These are phyloP conservation scores for Sphyrna mokarran DNA, from an alignment of 2,113 vertebrate species.

Conservation along the genomic window DNA sequence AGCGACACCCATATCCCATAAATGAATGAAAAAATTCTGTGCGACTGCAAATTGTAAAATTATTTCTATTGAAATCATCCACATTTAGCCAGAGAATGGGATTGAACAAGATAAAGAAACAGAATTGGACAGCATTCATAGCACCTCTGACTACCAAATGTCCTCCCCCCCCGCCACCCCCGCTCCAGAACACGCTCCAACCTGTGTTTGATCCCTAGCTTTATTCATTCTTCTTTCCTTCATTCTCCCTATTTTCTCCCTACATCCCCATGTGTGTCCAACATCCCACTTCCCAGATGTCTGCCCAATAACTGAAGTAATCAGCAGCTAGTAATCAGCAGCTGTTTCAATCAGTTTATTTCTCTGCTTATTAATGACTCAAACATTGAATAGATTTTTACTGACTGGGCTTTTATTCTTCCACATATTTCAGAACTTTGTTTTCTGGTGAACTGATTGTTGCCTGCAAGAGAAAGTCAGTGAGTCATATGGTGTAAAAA, in stretches of 20 bases:
- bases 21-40: background rate
- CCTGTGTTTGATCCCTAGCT: background rate
- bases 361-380: background rate
- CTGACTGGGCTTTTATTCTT: background rate
- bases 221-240: too few species aligned
- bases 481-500: background rate
- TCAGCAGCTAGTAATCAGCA: background rate
- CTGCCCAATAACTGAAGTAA: too few species aligned
- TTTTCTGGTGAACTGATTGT: background rate
- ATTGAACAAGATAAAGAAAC: background rate
- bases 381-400: background rate
- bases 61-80: background rate
- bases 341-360: background rate
- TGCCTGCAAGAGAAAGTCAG: background rate
- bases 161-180: too few species aligned
- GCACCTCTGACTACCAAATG: background rate
- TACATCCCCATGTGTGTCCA: too few species aligned
- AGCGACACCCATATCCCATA: too few species aligned
- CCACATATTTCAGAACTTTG: background rate
- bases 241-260: background rate
- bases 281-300: too few species aligned
- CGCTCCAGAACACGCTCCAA: background rate
- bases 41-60: background rate
- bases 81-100: background rate
- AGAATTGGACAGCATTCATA: background rate